Conservation (phyloP, 2,888 invertebrate genomes). For the Iphiclides podalirius region DNA sequence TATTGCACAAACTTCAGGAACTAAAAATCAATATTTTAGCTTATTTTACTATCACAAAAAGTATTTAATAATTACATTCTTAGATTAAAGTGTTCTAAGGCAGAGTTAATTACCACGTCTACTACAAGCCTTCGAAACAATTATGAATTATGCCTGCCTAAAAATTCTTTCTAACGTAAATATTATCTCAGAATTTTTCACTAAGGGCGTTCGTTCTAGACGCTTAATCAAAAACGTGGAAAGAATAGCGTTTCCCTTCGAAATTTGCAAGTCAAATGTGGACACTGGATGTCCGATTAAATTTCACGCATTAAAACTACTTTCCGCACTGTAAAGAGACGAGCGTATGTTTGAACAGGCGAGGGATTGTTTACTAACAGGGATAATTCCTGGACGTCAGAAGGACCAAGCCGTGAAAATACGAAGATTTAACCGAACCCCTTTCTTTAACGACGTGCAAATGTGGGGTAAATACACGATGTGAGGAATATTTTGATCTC, state of each 20-base stretch:
- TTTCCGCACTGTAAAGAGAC: slow-evolving; percentile 1
- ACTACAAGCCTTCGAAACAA: not conserved
- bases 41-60: too few species aligned
- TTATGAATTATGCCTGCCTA: not conserved
- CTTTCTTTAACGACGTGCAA: slow-evolving; percentile 20
- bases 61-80: not conserved
- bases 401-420: slow-evolving; percentile 14
- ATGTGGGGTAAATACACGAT: slow-evolving; percentile 13
- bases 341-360: slow-evolving; percentile 9
- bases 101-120: slow-evolving; percentile 5
- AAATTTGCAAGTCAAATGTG: too few species aligned
- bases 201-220: not conserved
- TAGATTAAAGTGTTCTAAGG: slow-evolving; percentile 5
- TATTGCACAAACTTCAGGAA: too few species aligned
- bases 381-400: slow-evolving; percentile 6
- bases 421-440: slow-evolving; percentile 16
- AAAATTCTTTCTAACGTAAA: not conserved
- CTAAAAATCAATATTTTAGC: too few species aligned
- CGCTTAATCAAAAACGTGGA: not conserved
- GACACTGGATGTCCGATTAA: not conserved
- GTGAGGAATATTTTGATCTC: not conserved
- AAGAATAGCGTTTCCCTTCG: too few species aligned
- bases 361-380: not conserved
- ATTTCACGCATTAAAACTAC: not conserved
- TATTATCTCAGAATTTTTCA: not conserved